These are phyloP conservation scores for Trachymyrmex septentrionalis DNA, from an alignment of 1,140 invertebrate genomes.

Conservation along the genomic window DNA sequence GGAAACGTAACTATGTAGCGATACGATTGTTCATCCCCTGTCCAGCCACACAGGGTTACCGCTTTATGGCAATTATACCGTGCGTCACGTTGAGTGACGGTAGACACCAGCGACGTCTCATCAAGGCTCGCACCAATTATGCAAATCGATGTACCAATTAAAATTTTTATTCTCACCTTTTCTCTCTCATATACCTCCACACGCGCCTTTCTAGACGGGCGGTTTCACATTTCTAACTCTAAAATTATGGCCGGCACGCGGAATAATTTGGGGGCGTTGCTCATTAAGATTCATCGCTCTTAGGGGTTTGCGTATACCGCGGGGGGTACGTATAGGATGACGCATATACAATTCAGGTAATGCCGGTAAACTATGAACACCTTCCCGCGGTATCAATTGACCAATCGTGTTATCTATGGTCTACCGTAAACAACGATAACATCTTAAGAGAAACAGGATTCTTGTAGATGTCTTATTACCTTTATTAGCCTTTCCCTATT, in stretches of 20 bases:
- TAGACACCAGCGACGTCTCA: slow-evolving; percentile 54
- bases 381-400: background rate
- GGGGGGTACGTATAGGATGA: slow-evolving; percentile 57
- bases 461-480: slow-evolving; percentile 11
- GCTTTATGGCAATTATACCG: slow-evolving; percentile 65
- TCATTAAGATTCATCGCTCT: slow-evolving; percentile 69
- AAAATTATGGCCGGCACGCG: slow-evolving; percentile 70
- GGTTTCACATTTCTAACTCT: slow-evolving; percentile 61
- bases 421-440: slow-evolving; percentile 58
- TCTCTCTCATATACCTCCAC: background rate
- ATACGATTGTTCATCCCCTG: slow-evolving; percentile 2
- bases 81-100: slow-evolving; percentile 56
- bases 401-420: slow-evolving; percentile 44
- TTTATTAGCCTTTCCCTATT: background rate
- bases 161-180: slow-evolving; percentile 70
- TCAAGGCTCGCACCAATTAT: slow-evolving; percentile 76
- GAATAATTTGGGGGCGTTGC: slow-evolving; percentile 72
- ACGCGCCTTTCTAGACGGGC: slow-evolving; percentile 23
- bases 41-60: slow-evolving; percentile 9
- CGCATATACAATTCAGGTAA: background rate
- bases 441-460: slow-evolving; percentile 42
- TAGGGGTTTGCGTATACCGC: slow-evolving; percentile 63
- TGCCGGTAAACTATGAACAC: slow-evolving; percentile 37
- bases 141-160: slow-evolving; percentile 79
- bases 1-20: background rate